Evolutionary conservation across 2,797 vertebrate genomes (phyloP).

Genomic region (Lutjanus argentimaculatus): DNA sequence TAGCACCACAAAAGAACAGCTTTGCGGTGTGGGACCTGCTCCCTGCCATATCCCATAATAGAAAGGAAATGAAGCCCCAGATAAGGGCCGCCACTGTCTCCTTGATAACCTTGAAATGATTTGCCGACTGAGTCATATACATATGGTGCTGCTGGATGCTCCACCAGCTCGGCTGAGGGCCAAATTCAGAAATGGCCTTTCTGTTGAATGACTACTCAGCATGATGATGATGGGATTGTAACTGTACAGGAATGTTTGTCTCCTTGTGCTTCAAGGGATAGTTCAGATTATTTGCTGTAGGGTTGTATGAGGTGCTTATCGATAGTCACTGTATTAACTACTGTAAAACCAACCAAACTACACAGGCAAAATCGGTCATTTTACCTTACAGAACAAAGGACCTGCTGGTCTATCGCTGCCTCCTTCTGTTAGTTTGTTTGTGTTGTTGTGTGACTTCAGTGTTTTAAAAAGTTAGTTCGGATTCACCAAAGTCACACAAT

Average conservation of each 20-base stretch:
- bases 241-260: background rate
- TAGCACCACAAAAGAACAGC: conserved; percentile 33
- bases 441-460: no score
- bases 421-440: no score
- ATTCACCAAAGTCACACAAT: no score
- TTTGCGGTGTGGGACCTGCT: conserved; percentile 54
- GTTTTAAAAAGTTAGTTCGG: no score
- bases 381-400: no score
- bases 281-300: no score
- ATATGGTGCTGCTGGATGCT: conserved; percentile 34
- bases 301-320: no score
- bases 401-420: no score
- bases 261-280: background rate
- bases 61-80: conserved; percentile 66
- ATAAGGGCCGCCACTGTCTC: conserved; percentile 64
- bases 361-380: no score
- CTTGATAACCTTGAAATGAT: conserved; percentile 71
- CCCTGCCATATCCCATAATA: conserved; percentile 66
- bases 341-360: no score
- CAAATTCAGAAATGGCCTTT: conserved; percentile 27
- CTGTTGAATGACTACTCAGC: conserved; percentile 16
- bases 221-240: background rate
- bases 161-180: conserved; percentile 1
- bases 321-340: no score
- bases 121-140: conserved; percentile 35